phyloP scores from a whole-genome alignment of 2,888 invertebrate species.

The Laothoe populi region DNA sequence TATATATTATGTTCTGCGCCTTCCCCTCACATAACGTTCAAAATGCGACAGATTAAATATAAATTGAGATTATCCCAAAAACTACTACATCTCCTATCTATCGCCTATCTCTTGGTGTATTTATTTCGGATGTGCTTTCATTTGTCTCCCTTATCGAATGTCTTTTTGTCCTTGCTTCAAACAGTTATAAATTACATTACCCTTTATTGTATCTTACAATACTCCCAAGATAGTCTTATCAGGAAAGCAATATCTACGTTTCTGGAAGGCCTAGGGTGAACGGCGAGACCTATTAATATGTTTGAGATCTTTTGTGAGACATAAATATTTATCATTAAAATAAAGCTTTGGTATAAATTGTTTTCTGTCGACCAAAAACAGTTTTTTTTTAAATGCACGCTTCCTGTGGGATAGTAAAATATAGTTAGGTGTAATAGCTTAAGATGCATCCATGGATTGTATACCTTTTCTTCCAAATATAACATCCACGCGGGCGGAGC shows the following conservation, averaged over 20 bases:
- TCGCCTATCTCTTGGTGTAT: background rate
- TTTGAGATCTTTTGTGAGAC: background rate
- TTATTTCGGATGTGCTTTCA: conserved; percentile 9
- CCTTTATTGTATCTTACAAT: conserved; percentile 8
- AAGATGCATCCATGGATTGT: too few species aligned
- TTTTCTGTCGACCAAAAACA: background rate
- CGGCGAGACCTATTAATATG: conserved; percentile 2
- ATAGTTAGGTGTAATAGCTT: too few species aligned
- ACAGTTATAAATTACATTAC: conserved; percentile 18
- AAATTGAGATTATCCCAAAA: too few species aligned
- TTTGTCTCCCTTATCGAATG: conserved; percentile 13
- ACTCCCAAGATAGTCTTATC: background rate
- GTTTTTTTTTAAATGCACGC: background rate
- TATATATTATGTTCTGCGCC: too few species aligned
- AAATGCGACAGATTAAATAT: too few species aligned
- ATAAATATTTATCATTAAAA: background rate
- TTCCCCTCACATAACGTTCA: too few species aligned
- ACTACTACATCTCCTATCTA: too few species aligned
- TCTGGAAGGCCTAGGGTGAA: background rate
- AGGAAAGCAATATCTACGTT: conserved; percentile 14
- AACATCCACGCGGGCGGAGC: too few species aligned
- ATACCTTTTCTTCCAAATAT: too few species aligned
- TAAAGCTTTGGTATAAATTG: background rate
- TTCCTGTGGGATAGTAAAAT: too few species aligned
- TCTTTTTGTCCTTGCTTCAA: conserved; percentile 10